Evolutionary conservation across 2,113 vertebrate species (phyloP).

Genomic region (Pardalotus punctatus): DNA sequence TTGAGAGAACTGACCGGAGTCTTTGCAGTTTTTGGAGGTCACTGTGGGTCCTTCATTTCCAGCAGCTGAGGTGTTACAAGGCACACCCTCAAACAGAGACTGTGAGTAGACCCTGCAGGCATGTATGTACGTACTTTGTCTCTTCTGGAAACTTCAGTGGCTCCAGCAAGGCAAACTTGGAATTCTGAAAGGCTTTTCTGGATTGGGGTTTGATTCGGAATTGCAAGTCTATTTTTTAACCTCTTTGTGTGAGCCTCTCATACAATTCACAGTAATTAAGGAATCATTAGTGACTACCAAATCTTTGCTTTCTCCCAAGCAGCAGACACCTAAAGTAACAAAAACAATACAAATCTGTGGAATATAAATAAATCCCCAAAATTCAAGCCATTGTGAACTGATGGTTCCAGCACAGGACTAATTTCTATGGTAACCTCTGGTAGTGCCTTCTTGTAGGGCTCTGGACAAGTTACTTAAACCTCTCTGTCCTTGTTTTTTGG

Average conservation of each 20-base stretch:
- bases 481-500: neutral
- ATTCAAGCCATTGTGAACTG: neutral
- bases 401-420: neutral
- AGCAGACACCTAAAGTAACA: neutral
- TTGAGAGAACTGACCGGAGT: neutral
- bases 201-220: neutral
- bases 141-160: neutral
- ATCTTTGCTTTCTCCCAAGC: neutral
- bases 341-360: neutral
- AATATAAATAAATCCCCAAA: neutral
- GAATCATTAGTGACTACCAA: neutral
- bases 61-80: accelerated
- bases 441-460: neutral
- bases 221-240: neutral
- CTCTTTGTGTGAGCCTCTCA: neutral
- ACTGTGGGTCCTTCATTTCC: neutral
- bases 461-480: neutral
- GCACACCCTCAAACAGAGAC: neutral
- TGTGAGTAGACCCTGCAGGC: neutral
- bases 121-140: accelerated
- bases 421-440: constrained; percentile 1
- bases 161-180: neutral
- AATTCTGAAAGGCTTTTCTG: neutral
- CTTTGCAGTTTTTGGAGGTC: neutral
- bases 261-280: neutral